Evolutionary conservation across 2,113 vertebrate species (phyloP).

Genomic region (Thalassoma bifasciatum): DNA sequence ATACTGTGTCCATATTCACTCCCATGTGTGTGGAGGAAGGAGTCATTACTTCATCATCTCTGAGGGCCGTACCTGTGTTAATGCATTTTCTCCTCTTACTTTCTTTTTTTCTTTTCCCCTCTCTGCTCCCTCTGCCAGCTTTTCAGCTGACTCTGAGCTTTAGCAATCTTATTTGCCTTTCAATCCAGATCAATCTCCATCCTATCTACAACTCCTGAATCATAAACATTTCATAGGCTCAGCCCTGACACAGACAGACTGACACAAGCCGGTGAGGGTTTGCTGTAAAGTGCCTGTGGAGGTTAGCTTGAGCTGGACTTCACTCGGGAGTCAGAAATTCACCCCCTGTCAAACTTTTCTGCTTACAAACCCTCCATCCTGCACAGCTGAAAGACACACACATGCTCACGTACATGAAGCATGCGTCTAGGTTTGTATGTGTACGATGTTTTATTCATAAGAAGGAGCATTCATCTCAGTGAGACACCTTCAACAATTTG

Average conservation of each 20-base stretch:
- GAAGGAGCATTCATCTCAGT: slow-evolving; percentile 67
- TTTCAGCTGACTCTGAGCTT: slow-evolving; percentile 79
- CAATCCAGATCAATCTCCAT: slow-evolving; percentile 77
- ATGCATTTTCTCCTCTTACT: slow-evolving; percentile 72
- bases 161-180: slow-evolving; percentile 79
- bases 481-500: slow-evolving; percentile 80
- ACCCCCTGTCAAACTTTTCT: slow-evolving; percentile 11
- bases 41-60: slow-evolving; percentile 68
- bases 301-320: slow-evolving; percentile 47
- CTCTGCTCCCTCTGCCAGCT: slow-evolving; percentile 48
- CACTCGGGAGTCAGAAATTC: slow-evolving; percentile 2
- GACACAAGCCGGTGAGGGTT: slow-evolving; percentile 30
- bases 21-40: slow-evolving; percentile 59
- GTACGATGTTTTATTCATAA: slow-evolving; percentile 81
- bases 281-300: slow-evolving; percentile 38
- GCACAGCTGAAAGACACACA: slow-evolving; percentile 40
- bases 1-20: slow-evolving; percentile 50
- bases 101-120: slow-evolving; percentile 23
- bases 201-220: slow-evolving; percentile 75
- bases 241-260: slow-evolving; percentile 67
- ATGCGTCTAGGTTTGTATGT: slow-evolving; percentile 42
- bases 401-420: slow-evolving; percentile 31
- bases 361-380: neutral
- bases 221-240: slow-evolving; percentile 79
- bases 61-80: slow-evolving; percentile 72